A percentile compares a stretch with the other conserved stretches of the same genome.
phyloP scores from a whole-genome alignment of 2,113 vertebrate genomes.

The Orcinus orca region DNA sequence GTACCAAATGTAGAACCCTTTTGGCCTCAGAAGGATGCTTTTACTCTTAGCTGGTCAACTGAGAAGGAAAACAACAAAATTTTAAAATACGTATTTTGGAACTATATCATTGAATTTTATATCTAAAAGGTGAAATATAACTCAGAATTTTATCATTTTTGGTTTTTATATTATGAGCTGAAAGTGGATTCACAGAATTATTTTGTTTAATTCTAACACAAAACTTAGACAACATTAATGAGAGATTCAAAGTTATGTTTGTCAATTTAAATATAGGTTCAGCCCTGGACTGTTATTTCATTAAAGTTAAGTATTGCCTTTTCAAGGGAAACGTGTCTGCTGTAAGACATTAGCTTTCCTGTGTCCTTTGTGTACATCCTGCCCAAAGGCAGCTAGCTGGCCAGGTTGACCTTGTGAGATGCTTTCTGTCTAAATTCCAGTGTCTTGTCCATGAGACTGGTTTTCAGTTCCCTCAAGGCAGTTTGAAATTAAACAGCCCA shows the following conservation, averaged over 20 bases:
- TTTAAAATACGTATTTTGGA: not conserved
- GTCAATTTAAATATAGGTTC: not conserved
- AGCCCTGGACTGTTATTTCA: not conserved
- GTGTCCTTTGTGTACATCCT: not conserved
- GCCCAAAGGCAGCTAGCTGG: not conserved
- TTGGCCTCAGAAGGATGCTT: not conserved
- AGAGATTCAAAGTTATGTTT: not conserved
- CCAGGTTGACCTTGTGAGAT: not conserved
- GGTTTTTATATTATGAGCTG: not conserved
- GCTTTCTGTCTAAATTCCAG: not conserved
- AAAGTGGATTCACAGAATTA: not conserved
- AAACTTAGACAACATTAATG: not conserved
- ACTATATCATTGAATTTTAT: not conserved
- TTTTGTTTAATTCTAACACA: not conserved
- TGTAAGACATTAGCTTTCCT: not conserved
- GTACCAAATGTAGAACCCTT: not conserved
- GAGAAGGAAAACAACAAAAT: not conserved
- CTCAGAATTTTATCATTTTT: not conserved
- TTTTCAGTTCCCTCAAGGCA: not conserved
- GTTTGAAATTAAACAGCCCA: not conserved
- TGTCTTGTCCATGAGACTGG: not conserved
- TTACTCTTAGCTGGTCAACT: not conserved
- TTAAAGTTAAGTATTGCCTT: not conserved
- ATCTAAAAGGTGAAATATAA: not conserved
- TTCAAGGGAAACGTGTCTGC: not conserved